These are phyloP conservation scores for Gorsachius goisagi DNA, from an alignment of 2,113 vertebrate species.

Conservation along the genomic window DNA sequence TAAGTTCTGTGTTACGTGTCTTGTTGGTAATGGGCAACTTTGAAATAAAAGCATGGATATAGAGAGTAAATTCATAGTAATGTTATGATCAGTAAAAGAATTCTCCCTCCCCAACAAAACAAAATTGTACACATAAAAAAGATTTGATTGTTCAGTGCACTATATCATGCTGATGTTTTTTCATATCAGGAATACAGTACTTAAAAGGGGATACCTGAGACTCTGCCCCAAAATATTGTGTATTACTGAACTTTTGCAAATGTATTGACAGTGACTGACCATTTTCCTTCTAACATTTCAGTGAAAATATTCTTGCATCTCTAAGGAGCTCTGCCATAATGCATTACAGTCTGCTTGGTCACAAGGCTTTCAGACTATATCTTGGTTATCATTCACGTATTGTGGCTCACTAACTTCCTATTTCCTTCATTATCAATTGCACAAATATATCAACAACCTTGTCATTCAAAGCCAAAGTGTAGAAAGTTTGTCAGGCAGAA, in stretches of 20 bases:
- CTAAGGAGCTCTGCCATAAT: neutral
- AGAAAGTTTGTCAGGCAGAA: neutral
- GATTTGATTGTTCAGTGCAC: neutral
- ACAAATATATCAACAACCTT: neutral
- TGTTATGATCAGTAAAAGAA: neutral
- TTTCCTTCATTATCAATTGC: neutral
- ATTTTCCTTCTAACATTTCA: neutral
- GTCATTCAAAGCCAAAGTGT: neutral
- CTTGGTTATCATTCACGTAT: neutral
- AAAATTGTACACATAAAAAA: neutral
- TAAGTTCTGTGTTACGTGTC: neutral
- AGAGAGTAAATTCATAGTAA: neutral
- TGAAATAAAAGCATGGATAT: neutral
- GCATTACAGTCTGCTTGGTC: neutral
- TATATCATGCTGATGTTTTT: neutral
- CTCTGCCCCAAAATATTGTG: neutral
- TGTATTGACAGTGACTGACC: neutral
- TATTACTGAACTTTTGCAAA: neutral
- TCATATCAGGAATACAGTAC: neutral
- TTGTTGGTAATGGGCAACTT: neutral
- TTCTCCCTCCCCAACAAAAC: neutral
- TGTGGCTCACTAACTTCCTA: neutral
- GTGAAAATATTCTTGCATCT: neutral
- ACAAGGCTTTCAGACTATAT: neutral
- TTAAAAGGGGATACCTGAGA: neutral